These are phyloP conservation scores for Ptychochromis oligacanthus DNA, from an alignment of 2,113 vertebrate species.

Conservation along the genomic window DNA sequence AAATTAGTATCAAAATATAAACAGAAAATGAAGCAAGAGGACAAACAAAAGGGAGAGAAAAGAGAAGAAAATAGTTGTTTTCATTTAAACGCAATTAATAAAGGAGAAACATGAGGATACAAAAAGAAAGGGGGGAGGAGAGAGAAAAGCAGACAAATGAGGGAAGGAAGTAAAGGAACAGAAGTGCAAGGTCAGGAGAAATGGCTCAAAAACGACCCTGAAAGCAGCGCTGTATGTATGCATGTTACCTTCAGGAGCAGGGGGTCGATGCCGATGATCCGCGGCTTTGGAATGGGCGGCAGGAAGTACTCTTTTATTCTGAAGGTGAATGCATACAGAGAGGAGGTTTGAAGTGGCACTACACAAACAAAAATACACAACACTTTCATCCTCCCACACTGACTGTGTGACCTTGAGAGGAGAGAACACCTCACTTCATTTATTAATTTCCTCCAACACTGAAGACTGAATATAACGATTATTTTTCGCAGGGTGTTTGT, in stretches of 20 bases:
- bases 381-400: neutral
- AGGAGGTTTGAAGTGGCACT: neutral
- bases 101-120: neutral
- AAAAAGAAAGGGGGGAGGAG: neutral
- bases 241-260: conserved; percentile 74
- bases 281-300: conserved; percentile 77
- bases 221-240: neutral
- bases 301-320: conserved; percentile 79
- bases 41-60: neutral
- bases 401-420: neutral
- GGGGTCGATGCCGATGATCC: conserved; percentile 76
- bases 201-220: neutral
- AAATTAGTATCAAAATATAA: neutral
- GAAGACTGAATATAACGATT: neutral
- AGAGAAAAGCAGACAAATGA: neutral
- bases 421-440: neutral
- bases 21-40: neutral
- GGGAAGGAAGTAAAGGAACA: neutral
- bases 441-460: neutral
- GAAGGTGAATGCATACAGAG: conserved; percentile 9
- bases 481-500: neutral
- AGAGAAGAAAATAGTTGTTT: neutral
- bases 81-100: neutral
- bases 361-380: neutral
- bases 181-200: neutral